These are phyloP conservation scores for Nomada flava DNA, from an alignment of 2,888 invertebrate species.

Conservation along the genomic window DNA sequence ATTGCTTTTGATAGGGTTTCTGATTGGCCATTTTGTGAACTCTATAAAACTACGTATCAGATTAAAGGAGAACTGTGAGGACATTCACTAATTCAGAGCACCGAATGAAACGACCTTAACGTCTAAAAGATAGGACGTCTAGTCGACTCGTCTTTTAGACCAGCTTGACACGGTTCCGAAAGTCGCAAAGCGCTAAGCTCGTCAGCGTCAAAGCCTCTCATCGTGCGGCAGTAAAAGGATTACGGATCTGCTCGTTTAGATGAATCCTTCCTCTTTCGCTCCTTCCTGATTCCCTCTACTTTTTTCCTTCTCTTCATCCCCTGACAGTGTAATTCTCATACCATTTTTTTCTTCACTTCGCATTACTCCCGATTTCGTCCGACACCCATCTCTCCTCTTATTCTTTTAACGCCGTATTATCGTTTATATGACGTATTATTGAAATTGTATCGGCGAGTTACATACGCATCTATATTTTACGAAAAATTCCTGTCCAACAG, in stretches of 20 bases:
- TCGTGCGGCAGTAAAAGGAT: slow-evolving; percentile 64
- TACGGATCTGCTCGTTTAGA: slow-evolving; percentile 67
- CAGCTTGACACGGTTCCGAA: slow-evolving; percentile 68
- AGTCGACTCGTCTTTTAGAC: slow-evolving; percentile 64
- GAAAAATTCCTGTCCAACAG: too few relatives aligned
- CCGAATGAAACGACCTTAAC: slow-evolving; percentile 44
- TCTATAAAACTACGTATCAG: neutral
- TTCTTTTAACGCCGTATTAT: neutral
- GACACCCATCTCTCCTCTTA: neutral
- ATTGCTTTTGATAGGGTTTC: neutral
- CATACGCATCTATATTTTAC: too few relatives aligned
- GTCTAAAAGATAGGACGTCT: slow-evolving; percentile 50
- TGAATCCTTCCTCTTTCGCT: slow-evolving; percentile 46
- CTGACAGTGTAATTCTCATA: neutral
- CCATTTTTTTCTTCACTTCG: neutral
- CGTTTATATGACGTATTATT: too few relatives aligned
- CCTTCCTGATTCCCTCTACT: slow-evolving; percentile 10
- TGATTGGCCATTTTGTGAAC: neutral
- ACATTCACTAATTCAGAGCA: slow-evolving; percentile 11
- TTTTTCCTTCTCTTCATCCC: neutral
- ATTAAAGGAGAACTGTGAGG: slow-evolving; percentile 3
- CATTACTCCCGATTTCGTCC: too few relatives aligned
- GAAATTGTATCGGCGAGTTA: too few relatives aligned
- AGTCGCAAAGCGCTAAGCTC: slow-evolving; percentile 70
- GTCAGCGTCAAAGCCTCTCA: slow-evolving; percentile 69